Conservation (phyloP, 23 tunicate genomes). For the Trididemnum clinides region DNA sequence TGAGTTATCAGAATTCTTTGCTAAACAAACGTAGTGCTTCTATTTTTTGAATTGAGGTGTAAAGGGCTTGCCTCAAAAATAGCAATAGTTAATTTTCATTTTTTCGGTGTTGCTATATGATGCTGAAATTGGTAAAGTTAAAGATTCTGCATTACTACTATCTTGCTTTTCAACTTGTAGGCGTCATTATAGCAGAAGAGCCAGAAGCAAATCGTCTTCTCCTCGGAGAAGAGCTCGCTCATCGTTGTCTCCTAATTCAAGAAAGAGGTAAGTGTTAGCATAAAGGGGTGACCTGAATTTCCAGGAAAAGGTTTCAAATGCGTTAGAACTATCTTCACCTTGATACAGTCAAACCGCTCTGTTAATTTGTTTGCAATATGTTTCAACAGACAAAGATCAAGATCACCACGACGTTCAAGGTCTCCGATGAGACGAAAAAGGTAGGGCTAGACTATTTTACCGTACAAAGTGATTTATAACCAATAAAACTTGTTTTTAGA, state of each 20-base stretch:
- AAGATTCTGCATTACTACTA: not conserved
- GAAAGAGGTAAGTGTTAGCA: constrained; percentile 17
- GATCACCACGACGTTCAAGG: constrained; percentile 50
- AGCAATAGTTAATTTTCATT: not conserved
- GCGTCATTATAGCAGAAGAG: constrained; percentile 32
- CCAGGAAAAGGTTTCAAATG: no score
- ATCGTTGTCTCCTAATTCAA: not conserved
- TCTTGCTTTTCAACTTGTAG: not conserved
- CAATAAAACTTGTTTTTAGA: not conserved
- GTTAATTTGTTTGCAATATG: no score
- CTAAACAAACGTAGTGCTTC: no score
- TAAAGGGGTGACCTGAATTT: no score
- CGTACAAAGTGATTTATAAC: not conserved
- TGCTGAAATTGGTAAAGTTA: not conserved
- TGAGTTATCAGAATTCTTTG: no score
- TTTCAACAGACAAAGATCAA: constrained; percentile 28
- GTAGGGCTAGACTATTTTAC: not conserved
- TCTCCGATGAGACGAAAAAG: constrained; percentile 51
- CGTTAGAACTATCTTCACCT: no score
- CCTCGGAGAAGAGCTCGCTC: constrained; percentile 53
- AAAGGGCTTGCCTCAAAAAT: no score
- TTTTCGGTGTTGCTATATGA: not conserved
- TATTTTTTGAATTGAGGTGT: no score
- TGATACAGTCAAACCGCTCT: no score
- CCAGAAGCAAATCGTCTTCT: constrained; percentile 48